These are phyloP conservation scores for Helicoverpa armigera DNA, from an alignment of 1,140 invertebrate genomes.

Conservation along the genomic window DNA sequence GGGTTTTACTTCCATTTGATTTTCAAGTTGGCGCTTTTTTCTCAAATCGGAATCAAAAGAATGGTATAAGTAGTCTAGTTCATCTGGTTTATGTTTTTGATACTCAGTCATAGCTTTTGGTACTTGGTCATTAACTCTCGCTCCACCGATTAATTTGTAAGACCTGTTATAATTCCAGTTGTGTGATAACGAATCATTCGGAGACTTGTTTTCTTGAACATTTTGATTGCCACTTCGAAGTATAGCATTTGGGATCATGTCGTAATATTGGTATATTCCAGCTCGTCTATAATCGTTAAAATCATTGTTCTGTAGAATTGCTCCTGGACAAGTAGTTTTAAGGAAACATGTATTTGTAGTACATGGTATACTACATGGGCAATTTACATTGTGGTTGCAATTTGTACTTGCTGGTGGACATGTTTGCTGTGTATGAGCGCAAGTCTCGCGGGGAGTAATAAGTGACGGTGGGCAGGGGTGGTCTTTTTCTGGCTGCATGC, in stretches of 20 bases:
- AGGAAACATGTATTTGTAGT: constrained; percentile 34
- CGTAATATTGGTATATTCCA: constrained; percentile 51
- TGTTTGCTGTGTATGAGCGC: constrained; percentile 58
- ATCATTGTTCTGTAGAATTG: constrained; percentile 41
- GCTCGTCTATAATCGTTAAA: constrained; percentile 46
- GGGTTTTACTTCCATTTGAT: constrained; percentile 64
- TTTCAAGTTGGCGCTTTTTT: constrained; percentile 61
- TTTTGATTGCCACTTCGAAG: constrained; percentile 51
- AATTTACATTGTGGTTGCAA: constrained; percentile 60
- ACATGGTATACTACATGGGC: constrained; percentile 56
- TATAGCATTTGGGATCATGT: constrained; percentile 55
- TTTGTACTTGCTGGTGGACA: constrained; percentile 22
- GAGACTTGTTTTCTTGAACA: constrained; percentile 35
- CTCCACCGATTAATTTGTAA: constrained; percentile 44
- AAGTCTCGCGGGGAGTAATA: constrained; percentile 46
- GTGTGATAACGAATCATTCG: constrained; percentile 1
- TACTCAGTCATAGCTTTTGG: constrained; percentile 50
- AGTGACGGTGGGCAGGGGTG: not conserved
- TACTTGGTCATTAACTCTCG: constrained; percentile 47
- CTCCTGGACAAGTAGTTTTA: constrained; percentile 43
- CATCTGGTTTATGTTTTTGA: constrained; percentile 39
- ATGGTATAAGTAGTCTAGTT: constrained; percentile 46
- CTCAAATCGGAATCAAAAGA: constrained; percentile 62
- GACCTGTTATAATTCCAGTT: constrained; percentile 16
- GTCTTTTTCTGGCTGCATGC: not conserved